phyloP scores from a whole-genome alignment of 2,797 vertebrate genomes.

The Tenualosa thibaudeaui region DNA sequence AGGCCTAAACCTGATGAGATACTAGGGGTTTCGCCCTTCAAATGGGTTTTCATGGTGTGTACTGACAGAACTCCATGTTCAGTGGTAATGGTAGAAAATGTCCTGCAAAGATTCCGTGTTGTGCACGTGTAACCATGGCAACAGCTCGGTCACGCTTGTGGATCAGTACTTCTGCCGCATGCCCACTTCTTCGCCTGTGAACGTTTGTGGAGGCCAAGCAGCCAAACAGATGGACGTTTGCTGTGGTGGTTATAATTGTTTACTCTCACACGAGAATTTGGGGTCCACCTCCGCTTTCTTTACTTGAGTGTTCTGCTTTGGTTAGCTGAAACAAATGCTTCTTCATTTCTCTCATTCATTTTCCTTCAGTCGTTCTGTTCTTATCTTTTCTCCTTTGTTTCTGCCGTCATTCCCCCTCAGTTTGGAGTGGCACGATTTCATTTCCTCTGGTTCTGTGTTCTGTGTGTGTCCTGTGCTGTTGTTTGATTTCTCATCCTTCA shows the following conservation, averaged over 20 bases:
- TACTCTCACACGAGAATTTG: background rate
- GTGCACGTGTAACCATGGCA: background rate
- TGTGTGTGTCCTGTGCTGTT: background rate
- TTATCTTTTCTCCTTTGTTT: slow-evolving; percentile 53
- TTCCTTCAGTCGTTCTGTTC: slow-evolving; percentile 62
- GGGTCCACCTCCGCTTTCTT: slow-evolving; percentile 31
- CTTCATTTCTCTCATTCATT: slow-evolving; percentile 60
- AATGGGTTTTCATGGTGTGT: background rate
- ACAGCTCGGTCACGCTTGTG: background rate
- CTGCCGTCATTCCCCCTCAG: slow-evolving; percentile 46
- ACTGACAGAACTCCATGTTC: background rate
- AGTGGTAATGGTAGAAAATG: too few species aligned
- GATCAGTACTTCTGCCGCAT: background rate
- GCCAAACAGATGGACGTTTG: background rate
- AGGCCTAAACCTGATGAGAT: background rate
- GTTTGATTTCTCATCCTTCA: slow-evolving; percentile 48
- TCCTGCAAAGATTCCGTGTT: background rate
- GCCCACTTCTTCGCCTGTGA: background rate
- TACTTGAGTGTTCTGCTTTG: slow-evolving; percentile 53
- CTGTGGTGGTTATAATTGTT: background rate
- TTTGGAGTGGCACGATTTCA: slow-evolving; percentile 63
- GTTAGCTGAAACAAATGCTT: slow-evolving; percentile 62
- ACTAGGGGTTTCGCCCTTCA: background rate
- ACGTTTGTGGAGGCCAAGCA: background rate
- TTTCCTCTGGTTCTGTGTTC: background rate